These are phyloP conservation scores for Torymus aiolomorphi DNA, from an alignment of 2,888 invertebrate genomes.

Conservation along the genomic window DNA sequence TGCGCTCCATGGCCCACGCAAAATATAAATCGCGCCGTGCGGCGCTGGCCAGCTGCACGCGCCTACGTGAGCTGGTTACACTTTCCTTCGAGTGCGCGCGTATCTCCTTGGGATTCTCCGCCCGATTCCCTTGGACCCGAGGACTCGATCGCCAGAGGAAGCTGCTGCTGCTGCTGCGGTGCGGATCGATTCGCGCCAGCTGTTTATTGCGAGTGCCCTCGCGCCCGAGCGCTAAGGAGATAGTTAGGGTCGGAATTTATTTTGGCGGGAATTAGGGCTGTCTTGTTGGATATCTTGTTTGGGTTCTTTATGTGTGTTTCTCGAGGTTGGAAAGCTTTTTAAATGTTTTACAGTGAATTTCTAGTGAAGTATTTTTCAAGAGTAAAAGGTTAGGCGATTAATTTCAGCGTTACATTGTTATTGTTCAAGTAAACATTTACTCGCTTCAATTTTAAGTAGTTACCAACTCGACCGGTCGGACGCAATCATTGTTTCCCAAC, in stretches of 20 bases:
- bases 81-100: not conserved
- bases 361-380: no score
- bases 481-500: not conserved
- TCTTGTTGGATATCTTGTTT: no score
- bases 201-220: constrained; percentile 21
- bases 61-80: constrained; percentile 47
- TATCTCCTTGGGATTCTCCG: constrained; percentile 2
- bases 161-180: not conserved
- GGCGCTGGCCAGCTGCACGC: constrained; percentile 9
- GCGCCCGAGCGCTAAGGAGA: no score
- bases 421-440: no score
- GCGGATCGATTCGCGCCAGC: constrained; percentile 16
- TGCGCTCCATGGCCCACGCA: constrained; percentile 26
- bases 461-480: not conserved
- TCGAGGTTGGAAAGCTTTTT: no score
- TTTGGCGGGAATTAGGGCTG: no score
- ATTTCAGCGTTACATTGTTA: no score
- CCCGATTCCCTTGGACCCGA: not conserved
- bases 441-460: not conserved
- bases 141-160: not conserved
- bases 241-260: no score
- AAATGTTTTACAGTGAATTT: no score
- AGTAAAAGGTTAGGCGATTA: no score
- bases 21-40: constrained; percentile 50
- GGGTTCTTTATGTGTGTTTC: no score